Evolutionary conservation across 2,888 invertebrate species (phyloP).

Genomic region (Diaphora mendica): DNA sequence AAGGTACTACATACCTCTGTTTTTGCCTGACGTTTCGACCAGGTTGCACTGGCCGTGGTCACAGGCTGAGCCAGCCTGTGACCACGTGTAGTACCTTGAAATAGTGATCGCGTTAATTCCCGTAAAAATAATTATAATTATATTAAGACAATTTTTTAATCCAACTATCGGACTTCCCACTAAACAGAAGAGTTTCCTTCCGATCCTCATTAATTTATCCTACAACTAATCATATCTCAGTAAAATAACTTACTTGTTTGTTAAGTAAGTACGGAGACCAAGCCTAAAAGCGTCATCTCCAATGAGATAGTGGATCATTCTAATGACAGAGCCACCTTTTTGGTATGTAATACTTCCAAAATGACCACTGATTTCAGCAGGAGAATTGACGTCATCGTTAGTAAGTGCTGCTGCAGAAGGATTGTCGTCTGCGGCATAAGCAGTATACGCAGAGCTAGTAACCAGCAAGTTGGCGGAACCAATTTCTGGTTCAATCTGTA

Average conservation of each 20-base stretch:
- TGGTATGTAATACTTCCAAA: conserved; percentile 90
- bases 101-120: too few relatives aligned
- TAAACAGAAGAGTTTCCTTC: too few relatives aligned
- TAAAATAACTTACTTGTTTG: conserved; percentile 75
- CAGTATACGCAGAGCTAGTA: conserved; percentile 88
- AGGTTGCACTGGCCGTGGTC: too few relatives aligned
- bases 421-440: conserved; percentile 87
- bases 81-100: too few relatives aligned
- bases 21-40: too few relatives aligned
- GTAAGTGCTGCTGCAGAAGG: conserved; percentile 85
- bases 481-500: conserved; percentile 87
- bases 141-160: background rate
- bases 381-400: conserved; percentile 85
- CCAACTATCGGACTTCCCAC: too few relatives aligned
- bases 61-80: too few relatives aligned
- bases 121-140: too few relatives aligned
- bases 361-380: conserved; percentile 87
- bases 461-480: conserved; percentile 88
- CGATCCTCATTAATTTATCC: background rate
- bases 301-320: conserved; percentile 81
- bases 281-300: conserved; percentile 69
- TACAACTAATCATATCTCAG: background rate
- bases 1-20: too few relatives aligned
- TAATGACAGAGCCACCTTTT: conserved; percentile 87
- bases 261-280: conserved; percentile 72